Evolutionary conservation across 2,113 vertebrate species (phyloP).

Genomic region (Prionailurus bengalensis): DNA sequence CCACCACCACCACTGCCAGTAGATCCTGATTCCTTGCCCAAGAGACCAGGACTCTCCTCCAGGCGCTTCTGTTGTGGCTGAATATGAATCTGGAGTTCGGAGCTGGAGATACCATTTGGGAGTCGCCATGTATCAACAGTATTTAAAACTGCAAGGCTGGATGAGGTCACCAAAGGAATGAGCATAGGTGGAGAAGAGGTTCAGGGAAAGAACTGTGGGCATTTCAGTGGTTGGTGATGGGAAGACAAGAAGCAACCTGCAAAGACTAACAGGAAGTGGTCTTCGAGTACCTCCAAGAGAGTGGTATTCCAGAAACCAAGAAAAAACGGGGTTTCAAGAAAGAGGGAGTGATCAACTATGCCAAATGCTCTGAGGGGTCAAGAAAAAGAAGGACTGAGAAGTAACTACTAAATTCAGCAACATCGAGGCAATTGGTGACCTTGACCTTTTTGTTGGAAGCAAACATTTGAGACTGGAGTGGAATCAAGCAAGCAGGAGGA

Average conservation of each 20-base stretch:
- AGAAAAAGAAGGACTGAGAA: neutral
- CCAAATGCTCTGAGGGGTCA: neutral
- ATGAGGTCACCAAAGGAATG: neutral
- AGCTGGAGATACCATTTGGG: neutral
- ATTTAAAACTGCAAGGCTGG: neutral
- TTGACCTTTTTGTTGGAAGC: neutral
- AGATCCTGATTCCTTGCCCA: neutral
- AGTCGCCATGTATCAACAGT: neutral
- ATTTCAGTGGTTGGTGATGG: neutral
- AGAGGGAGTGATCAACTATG: neutral
- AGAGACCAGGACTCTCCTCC: neutral
- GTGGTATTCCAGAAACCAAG: neutral
- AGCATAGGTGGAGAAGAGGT: neutral
- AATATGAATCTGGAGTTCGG: neutral
- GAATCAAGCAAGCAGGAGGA: neutral
- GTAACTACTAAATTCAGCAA: neutral
- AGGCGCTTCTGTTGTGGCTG: neutral
- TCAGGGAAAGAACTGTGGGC: neutral
- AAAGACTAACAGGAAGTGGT: neutral
- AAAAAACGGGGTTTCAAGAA: neutral
- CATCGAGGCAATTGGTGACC: neutral
- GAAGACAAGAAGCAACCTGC: neutral
- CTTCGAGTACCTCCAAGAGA: neutral
- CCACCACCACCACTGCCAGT: neutral
- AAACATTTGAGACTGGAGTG: neutral